A percentile compares a stretch with the other conserved stretches of the same genome.
These are phyloP conservation scores for Corvus moneduloides DNA, from an alignment of 2,113 vertebrate genomes.

Conservation along the genomic window DNA sequence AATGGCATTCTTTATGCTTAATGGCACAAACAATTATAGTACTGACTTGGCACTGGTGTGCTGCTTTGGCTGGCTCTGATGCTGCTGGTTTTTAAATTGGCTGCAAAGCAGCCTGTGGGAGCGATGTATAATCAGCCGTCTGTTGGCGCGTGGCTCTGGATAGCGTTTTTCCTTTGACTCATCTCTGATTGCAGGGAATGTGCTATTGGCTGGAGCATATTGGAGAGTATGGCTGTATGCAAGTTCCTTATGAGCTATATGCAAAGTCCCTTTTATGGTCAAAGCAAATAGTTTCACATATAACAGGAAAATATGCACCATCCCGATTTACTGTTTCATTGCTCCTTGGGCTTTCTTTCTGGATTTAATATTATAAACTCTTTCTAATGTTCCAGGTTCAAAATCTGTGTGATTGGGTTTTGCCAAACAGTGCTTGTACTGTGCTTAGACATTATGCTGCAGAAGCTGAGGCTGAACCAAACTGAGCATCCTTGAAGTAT, in stretches of 20 bases:
- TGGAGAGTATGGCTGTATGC: not conserved
- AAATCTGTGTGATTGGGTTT: not conserved
- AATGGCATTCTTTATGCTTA: conserved; percentile 55
- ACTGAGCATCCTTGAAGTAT: not conserved
- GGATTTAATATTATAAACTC: not conserved
- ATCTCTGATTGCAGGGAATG: conserved; percentile 53
- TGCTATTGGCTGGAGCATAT: not conserved
- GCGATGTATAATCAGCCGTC: not conserved
- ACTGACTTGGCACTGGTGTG: conserved; percentile 41
- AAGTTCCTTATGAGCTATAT: not conserved
- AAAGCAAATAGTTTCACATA: conserved; percentile 33
- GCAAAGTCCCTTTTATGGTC: conserved; percentile 42
- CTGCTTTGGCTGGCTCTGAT: conserved; percentile 24
- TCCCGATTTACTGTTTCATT: not conserved
- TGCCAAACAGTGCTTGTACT: not conserved
- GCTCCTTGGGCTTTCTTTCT: not conserved
- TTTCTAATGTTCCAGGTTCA: not conserved
- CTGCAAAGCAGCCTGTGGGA: conserved; percentile 28
- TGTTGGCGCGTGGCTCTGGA: conserved; percentile 18
- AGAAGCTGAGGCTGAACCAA: not conserved
- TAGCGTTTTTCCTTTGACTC: conserved; percentile 50
- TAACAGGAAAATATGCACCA: not conserved
- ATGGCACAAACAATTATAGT: conserved; percentile 54
- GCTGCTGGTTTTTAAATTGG: conserved; percentile 55
- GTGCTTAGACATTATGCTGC: not conserved